Conservation (phyloP, 2,797 vertebrate species). For the Melanotaenia nigrans region DNA sequence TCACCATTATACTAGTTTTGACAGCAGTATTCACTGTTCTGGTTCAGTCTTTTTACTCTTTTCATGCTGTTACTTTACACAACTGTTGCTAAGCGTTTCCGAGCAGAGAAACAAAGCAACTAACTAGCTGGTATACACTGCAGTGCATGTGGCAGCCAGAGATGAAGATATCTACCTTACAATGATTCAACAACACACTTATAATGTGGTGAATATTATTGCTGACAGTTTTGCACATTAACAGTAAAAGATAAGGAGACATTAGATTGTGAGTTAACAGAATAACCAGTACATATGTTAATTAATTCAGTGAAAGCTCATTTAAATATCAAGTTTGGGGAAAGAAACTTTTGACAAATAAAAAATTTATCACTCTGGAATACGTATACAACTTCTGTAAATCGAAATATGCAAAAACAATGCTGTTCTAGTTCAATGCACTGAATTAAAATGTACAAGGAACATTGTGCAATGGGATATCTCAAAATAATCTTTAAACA, state of each 20-base stretch:
- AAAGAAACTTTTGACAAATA: slow-evolving; percentile 10
- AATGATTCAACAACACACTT: background rate
- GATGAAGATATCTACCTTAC: background rate
- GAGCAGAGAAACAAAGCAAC: background rate
- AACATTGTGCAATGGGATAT: slow-evolving; percentile 2
- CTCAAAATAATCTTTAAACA: slow-evolving; percentile 28
- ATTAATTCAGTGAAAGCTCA: background rate
- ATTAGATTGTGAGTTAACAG: no score
- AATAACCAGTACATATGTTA: no score
- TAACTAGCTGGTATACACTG: background rate
- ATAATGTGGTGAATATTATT: background rate
- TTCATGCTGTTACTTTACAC: background rate
- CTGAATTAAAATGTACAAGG: slow-evolving; percentile 8
- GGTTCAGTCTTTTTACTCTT: background rate
- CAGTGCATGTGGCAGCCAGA: background rate
- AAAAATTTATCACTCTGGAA: background rate
- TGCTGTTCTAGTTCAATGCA: background rate
- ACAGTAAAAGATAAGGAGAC: background rate
- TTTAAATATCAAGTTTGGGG: slow-evolving; percentile 7
- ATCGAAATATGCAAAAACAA: slow-evolving; percentile 17
- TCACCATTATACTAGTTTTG: background rate
- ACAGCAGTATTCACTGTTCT: background rate
- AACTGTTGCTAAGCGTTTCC: background rate
- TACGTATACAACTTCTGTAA: slow-evolving; percentile 9
- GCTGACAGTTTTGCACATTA: no score